Percentiles rank a stretch among this genome's conserved stretches.
These are phyloP conservation scores for Coranthus polyacanthus DNA, from an alignment of 2,797 vertebrate genomes.

Conservation along the genomic window DNA sequence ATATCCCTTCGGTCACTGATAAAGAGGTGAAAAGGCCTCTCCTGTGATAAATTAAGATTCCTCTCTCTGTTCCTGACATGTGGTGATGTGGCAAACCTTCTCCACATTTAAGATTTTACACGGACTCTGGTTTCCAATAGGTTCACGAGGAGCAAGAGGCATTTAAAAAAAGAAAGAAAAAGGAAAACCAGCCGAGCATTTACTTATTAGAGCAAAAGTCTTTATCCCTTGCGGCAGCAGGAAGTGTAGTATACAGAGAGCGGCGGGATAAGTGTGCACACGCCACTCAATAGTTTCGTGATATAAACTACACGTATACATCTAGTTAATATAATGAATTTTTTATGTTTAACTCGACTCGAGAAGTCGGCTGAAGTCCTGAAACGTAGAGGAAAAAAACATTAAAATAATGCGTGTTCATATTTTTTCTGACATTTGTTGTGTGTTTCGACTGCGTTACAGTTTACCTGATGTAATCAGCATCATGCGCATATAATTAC, in stretches of 20 bases:
- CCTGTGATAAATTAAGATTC: constrained; percentile 64
- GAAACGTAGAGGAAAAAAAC: too few relatives aligned
- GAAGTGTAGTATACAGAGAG: constrained; percentile 37
- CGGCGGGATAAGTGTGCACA: constrained; percentile 28
- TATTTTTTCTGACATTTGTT: constrained; percentile 17
- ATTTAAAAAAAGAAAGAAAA: constrained; percentile 25
- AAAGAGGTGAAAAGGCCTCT: constrained; percentile 53
- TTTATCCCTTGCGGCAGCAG: constrained; percentile 32
- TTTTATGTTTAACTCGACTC: too few relatives aligned
- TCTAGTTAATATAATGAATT: too few relatives aligned
- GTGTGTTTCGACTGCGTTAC: constrained; percentile 50
- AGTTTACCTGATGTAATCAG: constrained; percentile 71
- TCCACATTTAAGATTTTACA: constrained; percentile 65
- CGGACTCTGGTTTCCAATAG: constrained; percentile 53
- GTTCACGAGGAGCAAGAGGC: constrained; percentile 32
- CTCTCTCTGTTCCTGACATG: constrained; percentile 59
- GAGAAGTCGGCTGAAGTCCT: too few relatives aligned
- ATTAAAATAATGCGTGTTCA: constrained; percentile 4
- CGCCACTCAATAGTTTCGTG: not conserved
- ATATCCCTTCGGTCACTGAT: constrained; percentile 37
- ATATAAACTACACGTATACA: not conserved
- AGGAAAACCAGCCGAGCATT: constrained; percentile 64
- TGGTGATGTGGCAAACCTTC: constrained; percentile 43
- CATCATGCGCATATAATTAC: constrained; percentile 63
- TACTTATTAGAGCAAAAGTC: constrained; percentile 58